Conservation (phyloP, 2,888 invertebrate species). For the Phyllotreta cruciferae region DNA sequence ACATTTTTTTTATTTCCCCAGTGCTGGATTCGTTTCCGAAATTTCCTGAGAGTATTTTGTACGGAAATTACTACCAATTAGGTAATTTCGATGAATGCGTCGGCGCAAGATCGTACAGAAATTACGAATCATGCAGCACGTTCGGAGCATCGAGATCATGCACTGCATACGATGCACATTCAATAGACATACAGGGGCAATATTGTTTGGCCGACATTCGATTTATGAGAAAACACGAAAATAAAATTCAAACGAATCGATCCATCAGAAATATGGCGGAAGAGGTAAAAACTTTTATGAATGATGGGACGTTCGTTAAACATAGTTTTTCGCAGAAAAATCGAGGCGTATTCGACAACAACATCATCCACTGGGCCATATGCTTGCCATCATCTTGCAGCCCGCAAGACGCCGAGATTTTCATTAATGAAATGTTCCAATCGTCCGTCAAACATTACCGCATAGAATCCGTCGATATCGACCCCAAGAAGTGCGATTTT, state of each 20-base stretch:
- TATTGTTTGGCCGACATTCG: constrained; percentile 69
- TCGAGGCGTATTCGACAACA: constrained; percentile 47
- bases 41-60: constrained; percentile 71
- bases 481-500: constrained; percentile 48
- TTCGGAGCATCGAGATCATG: no score
- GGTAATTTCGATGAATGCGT: constrained; percentile 80
- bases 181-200: constrained; percentile 66
- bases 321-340: constrained; percentile 37
- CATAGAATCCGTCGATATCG: constrained; percentile 43
- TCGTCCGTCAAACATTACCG: constrained; percentile 44
- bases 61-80: constrained; percentile 72
- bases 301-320: neutral
- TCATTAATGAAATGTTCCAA: constrained; percentile 57
- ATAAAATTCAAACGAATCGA: constrained; percentile 21
- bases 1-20: constrained; percentile 54
- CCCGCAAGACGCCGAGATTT: constrained; percentile 63
- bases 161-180: no score
- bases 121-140: no score
- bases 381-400: constrained; percentile 69
- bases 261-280: constrained; percentile 25
- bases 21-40: constrained; percentile 79
- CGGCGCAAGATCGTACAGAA: constrained; percentile 31
- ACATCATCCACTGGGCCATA: constrained; percentile 67
- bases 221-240: constrained; percentile 35
- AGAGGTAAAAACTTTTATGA: constrained; percentile 21